phyloP scores from a whole-genome alignment of 2,113 vertebrate genomes.

The Emydura subglobosa region DNA sequence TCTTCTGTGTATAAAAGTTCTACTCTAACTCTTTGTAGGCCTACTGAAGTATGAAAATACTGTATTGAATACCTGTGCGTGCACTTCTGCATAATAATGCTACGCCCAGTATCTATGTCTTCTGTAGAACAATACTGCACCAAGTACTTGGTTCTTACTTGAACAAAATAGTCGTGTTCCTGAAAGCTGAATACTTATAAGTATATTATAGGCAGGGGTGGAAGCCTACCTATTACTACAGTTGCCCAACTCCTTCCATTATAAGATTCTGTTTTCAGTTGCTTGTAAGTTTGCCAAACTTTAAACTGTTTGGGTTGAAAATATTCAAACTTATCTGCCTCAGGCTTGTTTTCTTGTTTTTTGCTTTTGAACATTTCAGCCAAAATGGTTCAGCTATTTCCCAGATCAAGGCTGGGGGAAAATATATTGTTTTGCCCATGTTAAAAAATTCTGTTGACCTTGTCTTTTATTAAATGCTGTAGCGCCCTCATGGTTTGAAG shows the following conservation, averaged over 20 bases:
- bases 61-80: neutral
- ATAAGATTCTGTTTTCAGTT: neutral
- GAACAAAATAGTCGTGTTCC: neutral
- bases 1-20: neutral
- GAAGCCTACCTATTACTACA: neutral
- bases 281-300: neutral
- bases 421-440: too few relatives aligned
- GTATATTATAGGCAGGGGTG: neutral
- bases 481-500: too few relatives aligned
- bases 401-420: too few relatives aligned
- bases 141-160: neutral
- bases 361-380: too few relatives aligned
- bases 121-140: neutral
- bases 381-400: too few relatives aligned
- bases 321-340: neutral
- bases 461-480: too few relatives aligned
- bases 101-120: neutral
- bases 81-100: neutral
- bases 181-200: neutral
- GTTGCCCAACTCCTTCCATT: neutral
- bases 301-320: neutral
- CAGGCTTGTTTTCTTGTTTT: too few relatives aligned
- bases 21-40: neutral
- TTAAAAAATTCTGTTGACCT: too few relatives aligned
- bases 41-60: neutral